phyloP scores from a whole-genome alignment of 1,140 invertebrate genomes.

The Drosophila kohkoa region DNA sequence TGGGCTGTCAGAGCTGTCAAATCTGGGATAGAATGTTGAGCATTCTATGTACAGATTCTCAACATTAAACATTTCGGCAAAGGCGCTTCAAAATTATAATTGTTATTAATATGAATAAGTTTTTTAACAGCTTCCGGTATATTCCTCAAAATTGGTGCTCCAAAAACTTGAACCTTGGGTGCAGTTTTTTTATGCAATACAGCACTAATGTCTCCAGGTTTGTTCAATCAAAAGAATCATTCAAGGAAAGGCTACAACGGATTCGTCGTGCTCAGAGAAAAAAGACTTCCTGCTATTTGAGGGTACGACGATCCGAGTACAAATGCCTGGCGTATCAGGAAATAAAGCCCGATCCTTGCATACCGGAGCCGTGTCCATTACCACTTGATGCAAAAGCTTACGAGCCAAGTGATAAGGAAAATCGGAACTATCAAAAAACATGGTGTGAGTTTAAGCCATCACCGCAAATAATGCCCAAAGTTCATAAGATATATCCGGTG shows the following conservation, averaged over 20 bases:
- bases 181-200: no score
- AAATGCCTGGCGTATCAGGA: constrained; percentile 21
- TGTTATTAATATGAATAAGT: constrained; percentile 6
- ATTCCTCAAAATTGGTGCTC: neutral
- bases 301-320: constrained; percentile 5
- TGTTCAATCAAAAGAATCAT: neutral
- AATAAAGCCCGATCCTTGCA: constrained; percentile 1
- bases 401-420: neutral
- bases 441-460: constrained; percentile 12
- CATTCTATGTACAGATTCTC: no score
- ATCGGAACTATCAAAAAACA: neutral
- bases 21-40: neutral
- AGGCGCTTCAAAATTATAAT: constrained; percentile 12
- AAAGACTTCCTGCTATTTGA: constrained; percentile 13
- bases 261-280: neutral
- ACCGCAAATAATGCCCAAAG: neutral
- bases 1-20: neutral
- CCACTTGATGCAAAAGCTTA: neutral
- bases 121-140: neutral
- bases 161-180: no score
- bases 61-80: neutral
- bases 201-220: neutral
- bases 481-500: constrained; percentile 19
- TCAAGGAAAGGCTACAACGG: constrained; percentile 1
- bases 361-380: neutral